phyloP scores from a whole-genome alignment of 2,888 invertebrate species.

The Tenthredo distinguenda region DNA sequence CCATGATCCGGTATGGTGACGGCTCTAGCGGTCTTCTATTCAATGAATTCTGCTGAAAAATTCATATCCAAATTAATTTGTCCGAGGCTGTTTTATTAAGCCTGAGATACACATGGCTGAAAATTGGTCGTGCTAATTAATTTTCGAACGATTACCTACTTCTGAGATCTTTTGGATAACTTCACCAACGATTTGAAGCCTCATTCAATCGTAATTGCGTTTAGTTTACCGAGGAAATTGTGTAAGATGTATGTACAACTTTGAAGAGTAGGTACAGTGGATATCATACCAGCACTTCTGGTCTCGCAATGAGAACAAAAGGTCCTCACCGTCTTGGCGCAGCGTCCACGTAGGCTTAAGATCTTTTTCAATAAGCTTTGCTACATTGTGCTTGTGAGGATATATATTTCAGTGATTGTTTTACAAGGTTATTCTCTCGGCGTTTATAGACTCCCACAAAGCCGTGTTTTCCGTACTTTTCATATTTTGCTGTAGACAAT shows the following conservation, averaged over 20 bases:
- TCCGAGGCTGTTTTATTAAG: background rate
- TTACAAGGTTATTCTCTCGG: background rate
- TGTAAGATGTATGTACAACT: background rate
- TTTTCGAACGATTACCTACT: background rate
- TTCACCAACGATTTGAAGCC: background rate
- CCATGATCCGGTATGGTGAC: background rate
- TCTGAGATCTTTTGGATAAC: background rate
- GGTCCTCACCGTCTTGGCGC: background rate
- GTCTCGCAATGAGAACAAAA: background rate
- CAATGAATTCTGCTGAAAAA: background rate
- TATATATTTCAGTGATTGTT: constrained; percentile 7
- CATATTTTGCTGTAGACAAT: constrained; percentile 40
- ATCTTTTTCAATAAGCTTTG: background rate
- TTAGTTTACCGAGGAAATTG: background rate
- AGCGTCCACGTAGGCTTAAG: background rate
- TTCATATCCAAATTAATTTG: background rate
- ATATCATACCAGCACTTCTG: background rate
- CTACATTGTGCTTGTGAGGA: background rate
- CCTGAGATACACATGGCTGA: background rate
- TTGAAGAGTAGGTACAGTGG: background rate
- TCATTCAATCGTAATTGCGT: background rate
- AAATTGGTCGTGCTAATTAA: background rate
- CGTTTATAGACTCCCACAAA: constrained; percentile 2
- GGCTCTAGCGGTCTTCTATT: background rate
- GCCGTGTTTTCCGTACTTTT: constrained; percentile 31